These are phyloP conservation scores for Orchesellides sinensis DNA, from an alignment of 2,888 invertebrate genomes.

Conservation along the genomic window DNA sequence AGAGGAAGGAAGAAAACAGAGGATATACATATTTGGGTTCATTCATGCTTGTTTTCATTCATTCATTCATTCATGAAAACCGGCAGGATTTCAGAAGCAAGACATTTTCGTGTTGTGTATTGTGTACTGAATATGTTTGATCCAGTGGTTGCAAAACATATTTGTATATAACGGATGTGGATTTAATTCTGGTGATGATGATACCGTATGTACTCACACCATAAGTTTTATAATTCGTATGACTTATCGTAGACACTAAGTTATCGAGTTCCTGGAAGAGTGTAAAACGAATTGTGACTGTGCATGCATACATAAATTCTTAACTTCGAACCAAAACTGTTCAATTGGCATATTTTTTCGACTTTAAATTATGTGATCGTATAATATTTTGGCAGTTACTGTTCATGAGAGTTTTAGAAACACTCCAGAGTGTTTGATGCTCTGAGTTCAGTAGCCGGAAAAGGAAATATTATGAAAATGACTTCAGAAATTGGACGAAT, in stretches of 20 bases:
- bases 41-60: neutral
- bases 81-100: conserved; percentile 8
- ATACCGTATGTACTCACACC: neutral
- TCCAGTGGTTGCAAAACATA: neutral
- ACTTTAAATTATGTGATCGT: no score
- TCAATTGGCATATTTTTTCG: no score
- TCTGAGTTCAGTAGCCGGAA: conserved; percentile 21
- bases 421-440: conserved; percentile 30
- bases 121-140: no score
- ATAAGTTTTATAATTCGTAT: neutral
- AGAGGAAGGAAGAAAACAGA: no score
- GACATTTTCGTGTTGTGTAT: no score
- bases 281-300: no score
- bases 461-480: conserved; percentile 64
- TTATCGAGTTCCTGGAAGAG: neutral
- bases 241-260: no score
- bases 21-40: no score
- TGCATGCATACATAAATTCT: no score
- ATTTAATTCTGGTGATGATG: neutral
- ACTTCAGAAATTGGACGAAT: conserved; percentile 71
- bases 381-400: no score
- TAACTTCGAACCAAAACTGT: no score
- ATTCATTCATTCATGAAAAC: conserved; percentile 47
- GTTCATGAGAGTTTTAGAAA: no score
- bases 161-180: neutral